Percentiles rank a stretch among this genome's conserved stretches.
Evolutionary conservation across 2,113 vertebrate species (phyloP).

Genomic region (Colius striatus): DNA sequence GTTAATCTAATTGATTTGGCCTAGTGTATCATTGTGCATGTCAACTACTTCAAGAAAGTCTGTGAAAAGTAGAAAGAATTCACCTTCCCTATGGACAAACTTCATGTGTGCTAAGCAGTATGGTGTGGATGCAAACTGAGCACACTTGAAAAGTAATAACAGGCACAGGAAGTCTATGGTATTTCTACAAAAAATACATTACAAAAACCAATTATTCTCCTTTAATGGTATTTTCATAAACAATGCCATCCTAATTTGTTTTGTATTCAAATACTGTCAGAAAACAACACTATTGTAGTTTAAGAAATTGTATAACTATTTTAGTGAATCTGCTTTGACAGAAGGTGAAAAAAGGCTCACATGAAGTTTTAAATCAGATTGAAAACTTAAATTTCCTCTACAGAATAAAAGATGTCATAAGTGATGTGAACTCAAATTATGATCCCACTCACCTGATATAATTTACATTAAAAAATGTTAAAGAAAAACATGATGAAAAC

Average conservation of each 20-base stretch:
- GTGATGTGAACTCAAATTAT: not conserved
- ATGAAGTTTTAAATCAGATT: not conserved
- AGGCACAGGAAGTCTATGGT: not conserved
- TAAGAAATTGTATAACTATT: not conserved
- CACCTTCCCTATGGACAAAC: not conserved
- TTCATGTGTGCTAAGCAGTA: not conserved
- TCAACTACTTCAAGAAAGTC: not conserved
- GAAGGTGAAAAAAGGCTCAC: not conserved
- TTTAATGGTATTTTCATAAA: not conserved
- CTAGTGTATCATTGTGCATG: not conserved
- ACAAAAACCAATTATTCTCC: not conserved
- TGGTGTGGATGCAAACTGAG: not conserved
- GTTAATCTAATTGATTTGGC: not conserved
- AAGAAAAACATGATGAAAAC: not conserved
- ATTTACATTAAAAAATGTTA: not conserved
- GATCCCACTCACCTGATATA: not conserved
- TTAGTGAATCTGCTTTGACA: not conserved
- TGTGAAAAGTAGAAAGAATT: not conserved
- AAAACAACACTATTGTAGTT: not conserved
- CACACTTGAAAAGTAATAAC: not conserved
- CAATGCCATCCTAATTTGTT: not conserved
- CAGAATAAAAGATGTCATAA: not conserved
- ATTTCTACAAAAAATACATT: not conserved
- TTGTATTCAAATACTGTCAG: not conserved
- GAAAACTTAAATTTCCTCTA: not conserved